Evolutionary conservation across 2,888 invertebrate species (phyloP).

Genomic region (Chironomus riparius): DNA sequence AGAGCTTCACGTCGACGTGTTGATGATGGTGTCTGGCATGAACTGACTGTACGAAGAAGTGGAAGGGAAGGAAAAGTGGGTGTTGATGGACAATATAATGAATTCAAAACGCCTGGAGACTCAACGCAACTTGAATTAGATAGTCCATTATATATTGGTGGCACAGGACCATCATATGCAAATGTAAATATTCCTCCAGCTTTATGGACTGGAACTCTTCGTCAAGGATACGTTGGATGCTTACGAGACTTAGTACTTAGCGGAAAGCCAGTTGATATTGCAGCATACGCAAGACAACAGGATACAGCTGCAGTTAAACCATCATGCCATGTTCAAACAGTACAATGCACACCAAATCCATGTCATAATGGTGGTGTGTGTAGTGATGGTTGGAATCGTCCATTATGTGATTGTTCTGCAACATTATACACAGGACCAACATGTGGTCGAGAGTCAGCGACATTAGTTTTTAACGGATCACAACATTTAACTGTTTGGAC

Average conservation of each 20-base stretch:
- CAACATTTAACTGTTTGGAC: conserved; percentile 73
- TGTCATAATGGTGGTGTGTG: conserved; percentile 85
- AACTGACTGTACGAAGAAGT: conserved; percentile 71
- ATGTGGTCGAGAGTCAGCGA: conserved; percentile 84
- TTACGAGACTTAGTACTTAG: conserved; percentile 82
- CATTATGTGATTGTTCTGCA: conserved; percentile 83
- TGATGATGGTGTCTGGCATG: conserved; percentile 90
- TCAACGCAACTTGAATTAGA: conserved; percentile 81
- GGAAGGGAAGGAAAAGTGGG: conserved; percentile 78
- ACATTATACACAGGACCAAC: conserved; percentile 84
- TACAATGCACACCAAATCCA: conserved; percentile 73
- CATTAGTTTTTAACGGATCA: conserved; percentile 78
- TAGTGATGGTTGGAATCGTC: conserved; percentile 91
- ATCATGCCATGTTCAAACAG: conserved; percentile 73
- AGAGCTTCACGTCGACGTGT: conserved; percentile 72
- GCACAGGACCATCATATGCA: conserved; percentile 71
- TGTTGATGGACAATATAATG: conserved; percentile 81
- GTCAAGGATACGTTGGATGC: conserved; percentile 90
- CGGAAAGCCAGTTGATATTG: conserved; percentile 79
- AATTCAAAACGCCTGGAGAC: conserved; percentile 83
- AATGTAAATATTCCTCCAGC: conserved; percentile 71
- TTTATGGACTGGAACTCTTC: conserved; percentile 81
- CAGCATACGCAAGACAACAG: conserved; percentile 79
- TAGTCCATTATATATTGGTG: conserved; percentile 81
- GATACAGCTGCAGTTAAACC: conserved; percentile 85